Base-by-base conservation (phyloP, 2,888 invertebrate species). In the Drosophila colorata region DNA sequence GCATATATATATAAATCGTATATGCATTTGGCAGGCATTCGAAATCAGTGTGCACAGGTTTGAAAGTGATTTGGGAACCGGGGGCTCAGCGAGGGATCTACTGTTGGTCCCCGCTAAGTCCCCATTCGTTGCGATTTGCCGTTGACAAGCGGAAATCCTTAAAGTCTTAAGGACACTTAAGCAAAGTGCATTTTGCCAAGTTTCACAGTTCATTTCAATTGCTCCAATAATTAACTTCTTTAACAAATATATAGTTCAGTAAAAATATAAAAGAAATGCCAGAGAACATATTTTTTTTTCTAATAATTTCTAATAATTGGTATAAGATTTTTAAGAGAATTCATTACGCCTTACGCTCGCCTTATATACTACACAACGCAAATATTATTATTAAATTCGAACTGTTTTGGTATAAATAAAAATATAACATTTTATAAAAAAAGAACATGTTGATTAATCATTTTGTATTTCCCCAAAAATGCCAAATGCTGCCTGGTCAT, bases 1-100 rank as follows among this genome's bases (percentile, higher is more conserved):
- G 2, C 14, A 23, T n/a, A 56, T 53, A 41, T 28, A 18, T 14
- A 40, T 16, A 8, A 3, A 11, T 18, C 16, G n/a, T 58, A n/a
- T 59, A 16, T 56, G 48, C 53, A 35, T 55, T 65, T 51, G 49
- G 41, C 57, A 51, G 56, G 38, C 73, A 73, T 55, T 61, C 64
- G 74, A 59, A 80, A 84, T 73, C 84, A 76, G 76, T 65, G 80
- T 48, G 69, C 68, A 70, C 85, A 80, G 87, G 84, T 87, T 81
- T 37, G 66, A 64, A 78, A 78, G 68, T 85, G 87, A 82, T 87
- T 82, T 81, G 85, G 74, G 71, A 71, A 67, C 68, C 51, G 65
- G 55, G 43, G 25, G 41, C 31, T 37, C 25, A 40, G 20, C 18
- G 35, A 33, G 69, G 43, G 53, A 28, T 69, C 48, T 44, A 35